These are phyloP conservation scores for Nomada lathburiana DNA, from an alignment of 2,888 invertebrate species.

Conservation along the genomic window DNA sequence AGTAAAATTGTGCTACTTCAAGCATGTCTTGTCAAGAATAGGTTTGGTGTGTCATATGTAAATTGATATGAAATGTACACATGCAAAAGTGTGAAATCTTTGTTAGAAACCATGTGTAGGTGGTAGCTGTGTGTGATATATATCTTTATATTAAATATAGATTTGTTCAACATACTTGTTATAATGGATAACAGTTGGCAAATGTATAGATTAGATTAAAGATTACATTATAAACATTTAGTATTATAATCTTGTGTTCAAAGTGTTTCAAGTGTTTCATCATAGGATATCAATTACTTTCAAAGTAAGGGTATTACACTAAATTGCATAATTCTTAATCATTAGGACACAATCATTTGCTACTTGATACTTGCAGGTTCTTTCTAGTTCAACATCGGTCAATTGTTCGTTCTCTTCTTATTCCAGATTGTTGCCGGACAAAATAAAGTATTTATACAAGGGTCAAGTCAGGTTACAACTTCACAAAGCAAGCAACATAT, in stretches of 20 bases:
- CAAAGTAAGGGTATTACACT: not conserved
- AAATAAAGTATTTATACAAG: slow-evolving; percentile 81
- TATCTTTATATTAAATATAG: slow-evolving; percentile 66
- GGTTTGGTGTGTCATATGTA: slow-evolving; percentile 28
- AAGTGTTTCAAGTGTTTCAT: not conserved
- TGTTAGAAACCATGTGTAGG: slow-evolving; percentile 55
- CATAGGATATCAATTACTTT: no score
- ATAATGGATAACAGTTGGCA: slow-evolving; percentile 20
- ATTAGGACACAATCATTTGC: not conserved
- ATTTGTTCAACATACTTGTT: slow-evolving; percentile 55
- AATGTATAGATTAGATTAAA: slow-evolving; percentile 39
- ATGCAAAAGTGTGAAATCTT: slow-evolving; percentile 32
- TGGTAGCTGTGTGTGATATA: slow-evolving; percentile 61
- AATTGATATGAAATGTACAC: slow-evolving; percentile 38
- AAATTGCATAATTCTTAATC: not conserved
- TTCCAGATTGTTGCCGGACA: slow-evolving; percentile 79
- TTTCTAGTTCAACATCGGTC: not conserved
- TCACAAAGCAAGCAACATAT: slow-evolving; percentile 80
- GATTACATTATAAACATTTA: slow-evolving; percentile 35
- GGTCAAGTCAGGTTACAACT: slow-evolving; percentile 76
- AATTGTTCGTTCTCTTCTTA: slow-evolving; percentile 34
- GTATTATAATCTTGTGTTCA: not conserved
- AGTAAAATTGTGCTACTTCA: slow-evolving; percentile 17
- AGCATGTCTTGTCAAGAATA: slow-evolving; percentile 18
- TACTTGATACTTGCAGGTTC: not conserved